These are phyloP conservation scores for Ispidina lecontei DNA, from an alignment of 2,797 vertebrate species.

Conservation along the genomic window DNA sequence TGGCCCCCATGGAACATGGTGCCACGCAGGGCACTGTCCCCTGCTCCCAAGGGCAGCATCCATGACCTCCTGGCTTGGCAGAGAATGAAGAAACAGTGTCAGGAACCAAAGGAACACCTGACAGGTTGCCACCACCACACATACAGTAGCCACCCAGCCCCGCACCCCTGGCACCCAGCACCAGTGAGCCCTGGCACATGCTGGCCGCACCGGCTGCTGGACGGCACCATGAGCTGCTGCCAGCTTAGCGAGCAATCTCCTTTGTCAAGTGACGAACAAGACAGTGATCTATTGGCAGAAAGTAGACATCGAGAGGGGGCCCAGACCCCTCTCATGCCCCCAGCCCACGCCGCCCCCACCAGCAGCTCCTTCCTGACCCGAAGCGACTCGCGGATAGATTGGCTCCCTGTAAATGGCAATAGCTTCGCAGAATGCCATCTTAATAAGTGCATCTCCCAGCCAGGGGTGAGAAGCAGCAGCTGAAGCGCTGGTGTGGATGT, in stretches of 20 bases:
- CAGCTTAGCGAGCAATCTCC: rapidly evolving
- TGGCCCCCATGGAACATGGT: not conserved
- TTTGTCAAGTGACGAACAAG: rapidly evolving
- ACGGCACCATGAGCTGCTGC: rapidly evolving
- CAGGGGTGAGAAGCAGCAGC: conserved; percentile 39
- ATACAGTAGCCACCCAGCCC: rapidly evolving
- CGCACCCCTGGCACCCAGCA: rapidly evolving
- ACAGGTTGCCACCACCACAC: rapidly evolving
- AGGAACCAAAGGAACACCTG: rapidly evolving
- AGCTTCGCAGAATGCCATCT: conserved; percentile 37
- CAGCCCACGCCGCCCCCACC: not conserved
- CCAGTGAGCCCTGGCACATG: rapidly evolving
- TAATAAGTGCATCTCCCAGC: conserved; percentile 48
- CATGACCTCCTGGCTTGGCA: not conserved
- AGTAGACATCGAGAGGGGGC: not conserved
- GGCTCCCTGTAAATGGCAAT: not conserved
- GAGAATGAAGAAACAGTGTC: not conserved
- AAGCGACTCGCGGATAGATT: not conserved
- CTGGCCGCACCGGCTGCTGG: rapidly evolving
- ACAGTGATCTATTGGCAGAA: not conserved
- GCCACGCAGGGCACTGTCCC: rapidly evolving
- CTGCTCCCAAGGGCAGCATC: rapidly evolving
- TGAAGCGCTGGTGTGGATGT: conserved; percentile 34
- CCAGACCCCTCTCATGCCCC: not conserved
- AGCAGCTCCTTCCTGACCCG: not conserved